Evolutionary conservation across 1,140 invertebrate species (phyloP).

Genomic region (Antheraea pernyi): DNA sequence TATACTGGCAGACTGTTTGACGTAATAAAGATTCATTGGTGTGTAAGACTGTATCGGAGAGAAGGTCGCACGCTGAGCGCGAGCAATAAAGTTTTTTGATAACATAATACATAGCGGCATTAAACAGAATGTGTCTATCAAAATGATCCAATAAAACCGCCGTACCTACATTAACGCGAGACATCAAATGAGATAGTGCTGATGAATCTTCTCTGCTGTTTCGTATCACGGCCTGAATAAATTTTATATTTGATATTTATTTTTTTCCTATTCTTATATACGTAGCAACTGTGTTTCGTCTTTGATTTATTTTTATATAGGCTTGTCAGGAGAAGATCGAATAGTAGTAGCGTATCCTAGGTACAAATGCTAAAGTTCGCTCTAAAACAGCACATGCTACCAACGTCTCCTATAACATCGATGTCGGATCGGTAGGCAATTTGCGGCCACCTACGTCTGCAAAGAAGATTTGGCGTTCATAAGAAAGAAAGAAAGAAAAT

Average conservation of each 20-base stretch:
- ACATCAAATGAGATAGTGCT: not conserved
- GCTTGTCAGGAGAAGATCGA: too few relatives aligned
- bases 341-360: too few relatives aligned
- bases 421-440: too few relatives aligned
- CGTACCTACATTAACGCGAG: not conserved
- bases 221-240: not conserved
- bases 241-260: not conserved
- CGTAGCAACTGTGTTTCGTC: too few relatives aligned
- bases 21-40: not conserved
- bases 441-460: too few relatives aligned
- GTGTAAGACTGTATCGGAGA: not conserved
- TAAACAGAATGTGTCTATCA: not conserved
- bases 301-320: too few relatives aligned
- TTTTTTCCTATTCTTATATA: too few relatives aligned
- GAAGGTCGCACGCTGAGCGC: not conserved
- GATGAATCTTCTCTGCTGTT: not conserved
- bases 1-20: not conserved
- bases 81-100: conserved; percentile 1
- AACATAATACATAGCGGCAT: conserved; percentile 1
- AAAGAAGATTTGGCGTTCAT: too few relatives aligned
- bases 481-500: too few relatives aligned
- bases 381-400: too few relatives aligned
- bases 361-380: too few relatives aligned
- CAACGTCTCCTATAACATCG: too few relatives aligned
- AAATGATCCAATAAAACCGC: not conserved